These are phyloP conservation scores for Spinus pinus DNA, from an alignment of 2,797 vertebrate genomes.

Conservation along the genomic window DNA sequence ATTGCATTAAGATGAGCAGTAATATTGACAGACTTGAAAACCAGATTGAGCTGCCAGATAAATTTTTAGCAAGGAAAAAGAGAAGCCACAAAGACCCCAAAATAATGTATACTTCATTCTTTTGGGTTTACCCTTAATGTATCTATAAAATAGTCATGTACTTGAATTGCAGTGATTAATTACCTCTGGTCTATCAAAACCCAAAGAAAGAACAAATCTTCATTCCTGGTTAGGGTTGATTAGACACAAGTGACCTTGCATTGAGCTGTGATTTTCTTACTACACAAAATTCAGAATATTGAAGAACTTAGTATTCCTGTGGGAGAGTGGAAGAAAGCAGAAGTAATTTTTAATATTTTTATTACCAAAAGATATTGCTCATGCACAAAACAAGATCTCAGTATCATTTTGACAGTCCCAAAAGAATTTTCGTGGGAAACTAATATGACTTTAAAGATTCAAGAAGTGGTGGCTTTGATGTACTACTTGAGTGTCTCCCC, in stretches of 20 bases:
- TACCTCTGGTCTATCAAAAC: background rate
- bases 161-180: background rate
- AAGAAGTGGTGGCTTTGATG: background rate
- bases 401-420: background rate
- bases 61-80: background rate
- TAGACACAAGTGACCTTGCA: background rate
- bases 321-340: background rate
- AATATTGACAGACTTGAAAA: background rate
- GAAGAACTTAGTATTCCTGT: background rate
- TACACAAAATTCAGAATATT: background rate
- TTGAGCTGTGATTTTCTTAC: background rate
- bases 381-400: background rate
- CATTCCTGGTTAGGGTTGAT: background rate
- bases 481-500: background rate
- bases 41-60: background rate
- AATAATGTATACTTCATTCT: background rate
- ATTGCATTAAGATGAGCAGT: background rate
- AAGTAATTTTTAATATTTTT: background rate
- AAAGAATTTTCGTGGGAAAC: background rate
- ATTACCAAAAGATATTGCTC: background rate
- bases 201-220: background rate
- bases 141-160: background rate
- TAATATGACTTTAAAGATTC: background rate
- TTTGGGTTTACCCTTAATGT: background rate
- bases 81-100: background rate